These are phyloP conservation scores for Drosophila novamexicana DNA, from an alignment of 1,140 invertebrate genomes.

Conservation along the genomic window DNA sequence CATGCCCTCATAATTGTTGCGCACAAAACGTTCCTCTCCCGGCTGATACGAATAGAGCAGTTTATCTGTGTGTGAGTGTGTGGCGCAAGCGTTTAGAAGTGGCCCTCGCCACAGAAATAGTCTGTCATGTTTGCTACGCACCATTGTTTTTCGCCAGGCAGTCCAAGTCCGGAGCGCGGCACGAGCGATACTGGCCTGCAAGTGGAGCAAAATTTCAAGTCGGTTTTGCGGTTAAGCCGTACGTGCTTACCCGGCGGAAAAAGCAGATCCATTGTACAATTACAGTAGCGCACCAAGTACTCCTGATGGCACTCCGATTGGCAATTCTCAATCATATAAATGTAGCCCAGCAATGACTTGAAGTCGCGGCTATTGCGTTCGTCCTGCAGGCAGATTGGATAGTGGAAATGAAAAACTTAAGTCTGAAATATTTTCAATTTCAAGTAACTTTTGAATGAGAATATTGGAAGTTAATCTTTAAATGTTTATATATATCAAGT, in stretches of 20 bases:
- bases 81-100: conserved; percentile 10
- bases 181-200: conserved; percentile 68
- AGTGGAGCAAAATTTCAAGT: conserved; percentile 16
- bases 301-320: conserved; percentile 80
- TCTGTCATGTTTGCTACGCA: conserved; percentile 30
- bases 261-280: conserved; percentile 80
- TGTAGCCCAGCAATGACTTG: conserved; percentile 68
- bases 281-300: conserved; percentile 76
- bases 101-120: neutral
- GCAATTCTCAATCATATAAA: conserved; percentile 83
- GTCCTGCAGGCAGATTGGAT: conserved; percentile 43
- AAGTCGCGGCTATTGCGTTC: conserved; percentile 62
- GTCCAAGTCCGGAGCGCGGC: conserved; percentile 65
- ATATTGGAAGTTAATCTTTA: no score
- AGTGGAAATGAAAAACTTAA: neutral
- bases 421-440: no score
- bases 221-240: conserved; percentile 27
- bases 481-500: no score
- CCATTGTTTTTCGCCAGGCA: conserved; percentile 76
- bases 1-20: conserved; percentile 68
- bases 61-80: conserved; percentile 35
- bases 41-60: conserved; percentile 66
- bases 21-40: conserved; percentile 65
- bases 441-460: no score
- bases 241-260: conserved; percentile 81